These are phyloP conservation scores for Apis mellifera DNA, from an alignment of 1,140 invertebrate species.

Conservation along the genomic window Amel_HAv3.1 CM009935.2:4970501-4971000, in stretches of 20 bases:
- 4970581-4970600: constrained; percentile 86
- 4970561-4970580: constrained; percentile 86
- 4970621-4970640: constrained; percentile 81
- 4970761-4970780: background rate
- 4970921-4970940: too few species aligned
- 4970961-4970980: too few species aligned
- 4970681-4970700: constrained; percentile 87
- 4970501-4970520: constrained; percentile 87
- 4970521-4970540: constrained; percentile 87
- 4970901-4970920: too few species aligned
- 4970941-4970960: too few species aligned
- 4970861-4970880: too few species aligned
- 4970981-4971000: too few species aligned
- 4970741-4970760: constrained; percentile 80
- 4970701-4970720: constrained; percentile 92
- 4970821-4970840: background rate
- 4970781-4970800: too few species aligned
- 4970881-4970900: too few species aligned
- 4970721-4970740: constrained; percentile 89
- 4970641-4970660: constrained; percentile 87
- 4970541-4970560: constrained; percentile 84
- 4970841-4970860: background rate
- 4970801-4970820: background rate
- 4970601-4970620: constrained; percentile 84
- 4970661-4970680: constrained; percentile 86